These are phyloP conservation scores for Aotus griseimembra DNA, from an alignment of 2,797 vertebrate species.

Conservation along the genomic window DNA sequence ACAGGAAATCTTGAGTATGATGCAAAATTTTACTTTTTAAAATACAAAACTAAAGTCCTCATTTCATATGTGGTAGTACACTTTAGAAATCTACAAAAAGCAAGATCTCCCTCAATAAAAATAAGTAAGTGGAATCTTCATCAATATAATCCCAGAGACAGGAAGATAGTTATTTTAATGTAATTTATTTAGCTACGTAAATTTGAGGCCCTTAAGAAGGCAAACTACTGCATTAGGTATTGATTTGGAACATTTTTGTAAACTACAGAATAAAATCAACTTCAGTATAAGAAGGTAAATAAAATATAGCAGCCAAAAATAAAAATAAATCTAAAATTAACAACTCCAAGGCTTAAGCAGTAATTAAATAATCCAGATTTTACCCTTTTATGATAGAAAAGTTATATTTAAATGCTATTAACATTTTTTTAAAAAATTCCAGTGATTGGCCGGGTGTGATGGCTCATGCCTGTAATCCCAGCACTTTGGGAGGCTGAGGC, in stretches of 20 bases:
- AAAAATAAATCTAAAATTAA: slow-evolving; percentile 33
- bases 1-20: background rate
- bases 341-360: background rate
- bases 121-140: background rate
- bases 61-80: background rate
- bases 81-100: background rate
- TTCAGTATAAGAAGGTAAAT: background rate
- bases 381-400: slow-evolving; percentile 26
- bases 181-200: background rate
- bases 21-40: background rate
- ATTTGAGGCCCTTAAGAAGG: background rate
- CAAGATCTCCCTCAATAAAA: background rate
- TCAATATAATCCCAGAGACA: background rate
- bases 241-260: background rate
- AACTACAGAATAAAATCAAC: background rate
- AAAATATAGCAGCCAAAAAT: background rate
- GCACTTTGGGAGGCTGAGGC: too few species aligned
- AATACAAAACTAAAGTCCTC: background rate
- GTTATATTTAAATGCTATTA: background rate
- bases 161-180: background rate
- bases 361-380: background rate
- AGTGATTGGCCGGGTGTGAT: too few species aligned
- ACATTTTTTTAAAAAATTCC: background rate
- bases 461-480: too few species aligned
- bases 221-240: background rate